These are phyloP conservation scores for Gymnoscelis rufifasciata DNA, from an alignment of 2,888 invertebrate species.

Conservation along the genomic window DNA sequence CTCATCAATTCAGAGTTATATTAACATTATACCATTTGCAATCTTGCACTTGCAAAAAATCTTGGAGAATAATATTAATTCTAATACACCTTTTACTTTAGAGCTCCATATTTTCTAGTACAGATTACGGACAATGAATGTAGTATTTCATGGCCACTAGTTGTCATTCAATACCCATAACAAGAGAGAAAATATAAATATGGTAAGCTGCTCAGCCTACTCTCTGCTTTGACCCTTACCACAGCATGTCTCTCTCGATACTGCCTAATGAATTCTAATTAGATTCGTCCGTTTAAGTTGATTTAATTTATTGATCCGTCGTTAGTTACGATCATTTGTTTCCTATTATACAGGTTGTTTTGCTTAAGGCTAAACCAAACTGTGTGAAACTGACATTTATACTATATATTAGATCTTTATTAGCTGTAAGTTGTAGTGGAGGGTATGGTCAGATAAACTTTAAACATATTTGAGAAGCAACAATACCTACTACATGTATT, in stretches of 20 bases:
- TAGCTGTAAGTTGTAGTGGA: no score
- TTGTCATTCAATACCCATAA: constrained; percentile 6
- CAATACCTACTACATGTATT: no score
- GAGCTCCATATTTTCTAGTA: background rate
- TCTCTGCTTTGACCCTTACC: constrained; percentile 8
- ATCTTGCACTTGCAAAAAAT: background rate
- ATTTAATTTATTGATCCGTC: background rate
- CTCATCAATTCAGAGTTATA: no score
- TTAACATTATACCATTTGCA: no score
- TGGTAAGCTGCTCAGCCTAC: constrained; percentile 1
- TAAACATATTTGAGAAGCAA: no score
- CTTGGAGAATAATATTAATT: background rate
- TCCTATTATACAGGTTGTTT: background rate
- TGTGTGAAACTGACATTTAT: no score
- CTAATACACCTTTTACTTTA: background rate
- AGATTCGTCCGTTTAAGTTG: background rate
- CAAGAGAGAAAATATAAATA: constrained; percentile 3
- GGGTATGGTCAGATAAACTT: no score
- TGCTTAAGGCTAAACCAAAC: background rate
- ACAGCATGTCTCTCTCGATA: background rate
- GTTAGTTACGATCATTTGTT: background rate
- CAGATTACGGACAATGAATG: constrained; percentile 6
- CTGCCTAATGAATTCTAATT: background rate
- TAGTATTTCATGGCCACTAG: constrained; percentile 3
- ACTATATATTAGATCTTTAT: no score